Conservation (phyloP, 2,113 vertebrate species). For the Tichodroma muraria region DNA sequence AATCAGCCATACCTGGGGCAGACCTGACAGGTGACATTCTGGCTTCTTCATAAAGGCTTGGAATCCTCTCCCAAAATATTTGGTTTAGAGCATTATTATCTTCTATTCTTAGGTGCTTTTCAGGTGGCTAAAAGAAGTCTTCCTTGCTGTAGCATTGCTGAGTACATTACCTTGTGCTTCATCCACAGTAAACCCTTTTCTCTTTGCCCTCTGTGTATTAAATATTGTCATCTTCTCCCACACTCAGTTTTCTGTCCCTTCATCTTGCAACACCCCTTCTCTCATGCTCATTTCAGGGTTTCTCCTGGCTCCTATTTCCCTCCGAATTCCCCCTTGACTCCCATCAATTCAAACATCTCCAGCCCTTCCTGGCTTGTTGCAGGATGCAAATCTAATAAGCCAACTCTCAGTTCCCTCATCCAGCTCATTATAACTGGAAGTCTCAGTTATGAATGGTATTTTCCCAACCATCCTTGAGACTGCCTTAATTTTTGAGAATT, state of each 20-base stretch:
- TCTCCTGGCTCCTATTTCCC: background rate
- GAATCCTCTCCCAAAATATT: background rate
- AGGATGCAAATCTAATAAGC: background rate
- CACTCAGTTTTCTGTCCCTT: background rate
- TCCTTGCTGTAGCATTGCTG: background rate
- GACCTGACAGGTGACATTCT: background rate
- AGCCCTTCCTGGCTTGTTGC: background rate
- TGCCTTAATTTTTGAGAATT: background rate
- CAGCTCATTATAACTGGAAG: background rate
- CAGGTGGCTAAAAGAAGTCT: background rate
- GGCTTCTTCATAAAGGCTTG: background rate
- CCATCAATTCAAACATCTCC: background rate
- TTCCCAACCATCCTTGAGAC: background rate
- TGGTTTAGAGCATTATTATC: background rate
- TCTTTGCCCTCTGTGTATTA: background rate
- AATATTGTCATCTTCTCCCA: background rate
- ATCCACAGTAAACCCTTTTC: background rate
- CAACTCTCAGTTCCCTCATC: background rate
- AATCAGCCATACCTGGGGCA: background rate
- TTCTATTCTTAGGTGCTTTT: background rate
- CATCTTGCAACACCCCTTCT: background rate
- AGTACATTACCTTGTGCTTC: background rate
- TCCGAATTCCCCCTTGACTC: background rate
- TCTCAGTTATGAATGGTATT: background rate
- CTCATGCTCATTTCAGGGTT: background rate